These are phyloP conservation scores for Adoxophyes honmai DNA, from an alignment of 1,140 invertebrate species.

Conservation along the genomic window DNA sequence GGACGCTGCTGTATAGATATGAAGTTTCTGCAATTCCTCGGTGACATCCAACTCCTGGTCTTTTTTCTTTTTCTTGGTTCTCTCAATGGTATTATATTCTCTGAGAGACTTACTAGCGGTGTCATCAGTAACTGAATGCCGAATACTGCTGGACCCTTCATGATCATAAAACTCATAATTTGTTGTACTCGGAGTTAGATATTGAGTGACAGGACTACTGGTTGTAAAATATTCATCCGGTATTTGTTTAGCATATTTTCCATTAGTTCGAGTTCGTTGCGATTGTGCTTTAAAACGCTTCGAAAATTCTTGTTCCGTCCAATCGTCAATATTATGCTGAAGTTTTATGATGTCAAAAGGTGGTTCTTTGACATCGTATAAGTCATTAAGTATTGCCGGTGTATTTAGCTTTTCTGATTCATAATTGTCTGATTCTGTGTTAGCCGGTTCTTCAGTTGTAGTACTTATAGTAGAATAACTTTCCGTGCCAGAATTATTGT, in stretches of 20 bases:
- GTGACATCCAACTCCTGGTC: constrained; percentile 39
- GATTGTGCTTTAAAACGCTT: constrained; percentile 64
- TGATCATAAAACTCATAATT: constrained; percentile 74
- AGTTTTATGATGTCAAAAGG: constrained; percentile 84
- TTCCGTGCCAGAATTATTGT: constrained; percentile 39
- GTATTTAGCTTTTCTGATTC: constrained; percentile 42
- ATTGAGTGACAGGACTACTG: constrained; percentile 52
- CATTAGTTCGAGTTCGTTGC: constrained; percentile 71
- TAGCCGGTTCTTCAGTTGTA: constrained; percentile 40
- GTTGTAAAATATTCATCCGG: constrained; percentile 87
- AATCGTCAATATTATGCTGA: constrained; percentile 90
- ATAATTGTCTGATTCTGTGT: constrained; percentile 40
- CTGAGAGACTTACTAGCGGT: constrained; percentile 41
- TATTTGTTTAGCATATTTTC: constrained; percentile 84
- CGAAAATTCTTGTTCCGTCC: constrained; percentile 88
- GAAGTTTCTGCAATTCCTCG: constrained; percentile 42
- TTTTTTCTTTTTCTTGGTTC: constrained; percentile 38
- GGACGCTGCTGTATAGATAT: constrained; percentile 63
- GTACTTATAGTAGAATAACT: constrained; percentile 46
- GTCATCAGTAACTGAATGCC: constrained; percentile 64
- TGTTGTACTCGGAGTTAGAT: constrained; percentile 51
- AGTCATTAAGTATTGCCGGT: constrained; percentile 47
- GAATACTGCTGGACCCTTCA: constrained; percentile 77
- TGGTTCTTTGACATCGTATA: constrained; percentile 71
- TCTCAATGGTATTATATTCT: constrained; percentile 53